Percentiles rank a stretch among this genome's conserved stretches.
phyloP scores from a whole-genome alignment of 2,888 invertebrate species.

The Lasius fuliginosus region DNA sequence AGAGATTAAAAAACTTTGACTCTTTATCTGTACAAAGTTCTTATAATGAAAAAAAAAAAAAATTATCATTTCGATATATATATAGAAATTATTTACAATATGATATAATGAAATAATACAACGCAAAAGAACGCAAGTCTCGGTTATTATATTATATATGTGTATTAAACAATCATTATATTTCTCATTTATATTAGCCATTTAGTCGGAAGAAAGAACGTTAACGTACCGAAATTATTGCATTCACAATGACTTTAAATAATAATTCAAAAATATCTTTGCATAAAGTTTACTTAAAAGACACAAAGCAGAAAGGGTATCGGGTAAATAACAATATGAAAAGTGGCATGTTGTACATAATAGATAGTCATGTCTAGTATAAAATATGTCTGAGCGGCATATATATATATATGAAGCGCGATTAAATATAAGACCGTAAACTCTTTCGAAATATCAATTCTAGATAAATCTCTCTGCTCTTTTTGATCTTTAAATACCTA shows the following conservation, averaged over 20 bases:
- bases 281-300: not conserved
- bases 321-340: slow-evolving; percentile 28
- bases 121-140: not conserved
- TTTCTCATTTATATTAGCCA: not conserved
- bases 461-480: slow-evolving; percentile 3
- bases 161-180: not conserved
- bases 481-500: slow-evolving; percentile 9
- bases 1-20: not conserved
- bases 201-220: not conserved
- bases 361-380: slow-evolving; percentile 26
- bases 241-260: not conserved
- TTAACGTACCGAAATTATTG: not conserved
- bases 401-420: not conserved
- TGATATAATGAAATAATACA: not conserved
- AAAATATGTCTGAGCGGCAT: slow-evolving; percentile 8
- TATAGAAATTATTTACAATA: not conserved
- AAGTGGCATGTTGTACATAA: slow-evolving; percentile 10
- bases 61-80: not conserved
- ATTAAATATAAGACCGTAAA: slow-evolving; percentile 13
- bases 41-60: not conserved
- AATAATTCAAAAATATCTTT: slow-evolving; percentile 6
- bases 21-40: not conserved
- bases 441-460: slow-evolving; percentile 29
- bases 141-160: not conserved
- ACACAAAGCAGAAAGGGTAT: not conserved